Base-by-base conservation (phyloP, 2,797 vertebrate species). In the Coregonus ussuriensis region DNA sequence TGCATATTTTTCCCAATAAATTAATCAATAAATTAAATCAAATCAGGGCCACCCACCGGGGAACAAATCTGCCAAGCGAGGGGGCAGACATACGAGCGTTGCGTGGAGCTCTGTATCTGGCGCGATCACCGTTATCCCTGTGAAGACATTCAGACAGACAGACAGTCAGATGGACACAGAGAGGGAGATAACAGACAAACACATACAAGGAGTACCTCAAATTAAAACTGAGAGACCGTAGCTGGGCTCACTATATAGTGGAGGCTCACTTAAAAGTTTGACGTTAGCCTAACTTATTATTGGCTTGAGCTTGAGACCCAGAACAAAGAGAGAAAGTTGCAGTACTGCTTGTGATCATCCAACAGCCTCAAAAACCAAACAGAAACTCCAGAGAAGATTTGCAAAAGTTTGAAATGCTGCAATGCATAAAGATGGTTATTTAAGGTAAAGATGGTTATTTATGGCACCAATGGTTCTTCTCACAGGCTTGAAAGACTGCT, bases 71-170 rank as follows among this genome's bases (percentile, higher is more conserved):
- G 0, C 98, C 98, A 72, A 99, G 94, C 0, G 98, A 99, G 0
- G 98, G 98, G 0, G 98, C 98, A 7, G 98, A 98, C 98, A 99
- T 99, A 74, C 98, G 93, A 83, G 97, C 97, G 1, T 99, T 99
- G 1, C 98, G 94, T 4, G 98, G 95, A 66, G 97, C 97, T 93
- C 98, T 89, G 93, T 98, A 97, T 77, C 98, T 94, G 6, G 97
- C 94, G 85, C 97, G 82, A 84, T 98, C 98, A 81, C 96, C 96
- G 29, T 93, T 98, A 79, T 99, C 98, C 90, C 98, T 99, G 81
- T 25, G 66, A 68, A 35, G 31, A 68, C 63, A 65, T 18, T 25
- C 56, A 25, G 18, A 63, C 56, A 25, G 18, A n/a, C 59, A 25
- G 62, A 25, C n/a, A 31, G 63, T 5, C 25, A 65, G 63, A 14